These are phyloP conservation scores for Caenorhabditis plicata DNA, from an alignment of 2,888 invertebrate genomes.

Conservation along the genomic window DNA sequence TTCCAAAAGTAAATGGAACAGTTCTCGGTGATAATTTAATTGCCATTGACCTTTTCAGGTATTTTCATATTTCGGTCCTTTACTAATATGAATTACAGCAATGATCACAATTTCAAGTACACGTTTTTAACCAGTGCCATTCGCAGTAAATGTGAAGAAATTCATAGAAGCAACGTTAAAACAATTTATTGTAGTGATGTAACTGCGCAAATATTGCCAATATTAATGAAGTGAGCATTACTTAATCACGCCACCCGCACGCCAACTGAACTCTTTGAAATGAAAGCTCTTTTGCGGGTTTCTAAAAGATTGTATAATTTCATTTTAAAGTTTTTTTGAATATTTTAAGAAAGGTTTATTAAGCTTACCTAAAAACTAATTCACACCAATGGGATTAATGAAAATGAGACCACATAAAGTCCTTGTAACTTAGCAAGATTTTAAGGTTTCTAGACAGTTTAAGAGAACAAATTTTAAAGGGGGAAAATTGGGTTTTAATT, in stretches of 20 bases:
- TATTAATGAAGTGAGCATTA: constrained; percentile 5
- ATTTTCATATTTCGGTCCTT: background rate
- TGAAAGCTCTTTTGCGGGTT: too few relatives aligned
- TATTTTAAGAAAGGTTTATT: background rate
- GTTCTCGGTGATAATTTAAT: constrained; percentile 8
- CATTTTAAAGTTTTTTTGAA: background rate
- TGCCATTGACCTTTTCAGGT: constrained; percentile 14
- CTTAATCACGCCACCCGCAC: background rate
- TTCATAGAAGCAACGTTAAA: background rate
- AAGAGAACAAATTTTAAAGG: too few relatives aligned
- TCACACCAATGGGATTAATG: too few relatives aligned
- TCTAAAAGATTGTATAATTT: too few relatives aligned
- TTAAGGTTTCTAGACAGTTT: too few relatives aligned
- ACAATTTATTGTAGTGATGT: constrained; percentile 9
- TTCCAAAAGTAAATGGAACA: background rate
- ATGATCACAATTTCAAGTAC: constrained; percentile 9
- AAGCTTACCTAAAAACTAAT: too few relatives aligned
- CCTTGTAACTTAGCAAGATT: too few relatives aligned
- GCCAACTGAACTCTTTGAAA: background rate
- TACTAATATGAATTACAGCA: constrained; percentile 3
- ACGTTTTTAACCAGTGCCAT: too few relatives aligned
- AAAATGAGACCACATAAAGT: too few relatives aligned
- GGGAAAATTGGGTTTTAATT: too few relatives aligned
- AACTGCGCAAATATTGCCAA: constrained; percentile 6
- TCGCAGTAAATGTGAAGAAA: constrained; percentile 4